Percentiles rank a stretch among this genome's conserved stretches.
Conservation (phyloP, 2,113 vertebrate species). For the Empidonax traillii region DNA sequence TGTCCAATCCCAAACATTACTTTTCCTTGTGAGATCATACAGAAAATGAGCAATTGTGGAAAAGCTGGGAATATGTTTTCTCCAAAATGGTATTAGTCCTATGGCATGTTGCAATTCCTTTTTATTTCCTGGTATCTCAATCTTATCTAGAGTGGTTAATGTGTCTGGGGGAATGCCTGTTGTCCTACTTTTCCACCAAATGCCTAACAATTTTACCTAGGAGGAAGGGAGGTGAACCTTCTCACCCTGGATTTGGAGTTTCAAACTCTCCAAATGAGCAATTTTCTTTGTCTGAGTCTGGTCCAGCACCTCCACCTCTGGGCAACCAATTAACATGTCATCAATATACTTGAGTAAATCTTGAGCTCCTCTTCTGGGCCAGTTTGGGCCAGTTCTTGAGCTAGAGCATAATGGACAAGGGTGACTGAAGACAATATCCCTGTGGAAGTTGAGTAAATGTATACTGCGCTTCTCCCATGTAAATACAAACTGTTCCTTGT, state of each 20-base stretch:
- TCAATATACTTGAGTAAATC: not conserved
- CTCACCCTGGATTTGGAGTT: not conserved
- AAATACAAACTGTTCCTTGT: rapidly evolving
- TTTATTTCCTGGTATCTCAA: not conserved
- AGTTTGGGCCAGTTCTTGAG: not conserved
- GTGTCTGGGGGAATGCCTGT: not conserved
- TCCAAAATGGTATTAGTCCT: not conserved
- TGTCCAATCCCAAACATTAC: not conserved
- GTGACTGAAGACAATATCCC: not conserved
- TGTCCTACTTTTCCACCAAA: not conserved
- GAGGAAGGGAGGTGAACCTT: not conserved
- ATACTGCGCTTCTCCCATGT: not conserved
- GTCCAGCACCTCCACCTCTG: not conserved
- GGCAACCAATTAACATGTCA: not conserved
- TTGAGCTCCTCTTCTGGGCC: not conserved
- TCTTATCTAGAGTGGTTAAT: not conserved
- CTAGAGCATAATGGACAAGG: not conserved
- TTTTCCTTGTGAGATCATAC: not conserved
- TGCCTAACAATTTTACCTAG: not conserved
- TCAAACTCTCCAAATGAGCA: not conserved
- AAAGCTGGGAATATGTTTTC: not conserved
- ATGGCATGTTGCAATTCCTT: not conserved
- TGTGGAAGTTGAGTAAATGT: not conserved
- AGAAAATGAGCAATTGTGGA: not conserved
- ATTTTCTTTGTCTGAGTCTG: not conserved